A percentile compares a stretch with the other conserved stretches of the same genome.
phyloP scores from a whole-genome alignment of 2,888 invertebrate species.

The Chymomyza procnemis region DNA sequence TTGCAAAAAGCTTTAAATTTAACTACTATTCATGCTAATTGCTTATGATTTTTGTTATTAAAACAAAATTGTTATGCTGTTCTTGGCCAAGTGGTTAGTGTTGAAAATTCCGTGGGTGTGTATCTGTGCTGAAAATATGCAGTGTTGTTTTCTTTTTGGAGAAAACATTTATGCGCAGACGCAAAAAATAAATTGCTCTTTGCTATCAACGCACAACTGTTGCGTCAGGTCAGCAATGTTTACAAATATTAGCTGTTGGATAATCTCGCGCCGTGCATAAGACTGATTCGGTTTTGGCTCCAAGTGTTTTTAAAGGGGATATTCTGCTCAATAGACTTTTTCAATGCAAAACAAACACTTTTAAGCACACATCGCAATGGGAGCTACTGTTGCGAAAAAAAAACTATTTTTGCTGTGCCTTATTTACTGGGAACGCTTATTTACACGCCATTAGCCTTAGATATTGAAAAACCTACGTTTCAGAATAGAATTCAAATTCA shows the following conservation, averaged over 20 bases:
- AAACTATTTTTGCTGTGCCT: too few relatives aligned
- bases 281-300: too few relatives aligned
- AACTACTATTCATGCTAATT: background rate
- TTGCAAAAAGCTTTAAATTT: background rate
- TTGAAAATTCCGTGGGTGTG: conserved; percentile 55
- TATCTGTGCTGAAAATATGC: conserved; percentile 38
- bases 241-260: background rate
- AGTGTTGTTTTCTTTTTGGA: conserved; percentile 16
- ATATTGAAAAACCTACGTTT: background rate
- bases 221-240: conserved; percentile 45
- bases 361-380: too few relatives aligned
- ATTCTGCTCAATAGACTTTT: too few relatives aligned
- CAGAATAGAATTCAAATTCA: background rate
- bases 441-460: too few relatives aligned
- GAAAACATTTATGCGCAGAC: conserved; percentile 51
- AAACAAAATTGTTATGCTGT: background rate
- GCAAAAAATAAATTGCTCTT: conserved; percentile 19
- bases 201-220: conserved; percentile 37
- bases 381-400: too few relatives aligned
- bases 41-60: background rate
- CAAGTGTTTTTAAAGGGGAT: too few relatives aligned
- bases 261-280: too few relatives aligned
- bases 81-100: background rate
- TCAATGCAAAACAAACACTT: too few relatives aligned
- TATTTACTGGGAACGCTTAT: too few relatives aligned